These are phyloP conservation scores for Tetramorium alpestre DNA, from an alignment of 1,140 invertebrate species.

Conservation along the genomic window DNA sequence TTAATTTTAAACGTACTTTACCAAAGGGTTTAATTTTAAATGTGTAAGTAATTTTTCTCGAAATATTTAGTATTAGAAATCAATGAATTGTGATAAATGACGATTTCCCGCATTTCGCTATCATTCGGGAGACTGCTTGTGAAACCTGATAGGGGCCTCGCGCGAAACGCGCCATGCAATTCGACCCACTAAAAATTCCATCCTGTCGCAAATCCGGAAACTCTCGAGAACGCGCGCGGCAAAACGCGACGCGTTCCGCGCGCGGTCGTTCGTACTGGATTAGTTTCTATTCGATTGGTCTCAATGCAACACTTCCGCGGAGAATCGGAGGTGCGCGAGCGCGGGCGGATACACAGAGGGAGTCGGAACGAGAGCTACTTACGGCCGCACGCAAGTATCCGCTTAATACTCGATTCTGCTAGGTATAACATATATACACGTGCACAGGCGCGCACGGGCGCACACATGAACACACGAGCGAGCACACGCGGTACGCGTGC, in stretches of 20 bases:
- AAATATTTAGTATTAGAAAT: neutral
- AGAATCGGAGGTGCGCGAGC: conserved; percentile 56
- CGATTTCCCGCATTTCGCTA: neutral
- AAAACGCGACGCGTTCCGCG: conserved; percentile 15
- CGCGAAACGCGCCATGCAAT: neutral
- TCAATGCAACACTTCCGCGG: conserved; percentile 74
- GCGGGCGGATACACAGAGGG: conserved; percentile 56
- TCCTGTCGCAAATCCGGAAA: neutral
- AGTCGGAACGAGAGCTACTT: conserved; percentile 68
- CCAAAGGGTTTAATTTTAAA: neutral
- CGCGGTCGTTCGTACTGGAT: conserved; percentile 61
- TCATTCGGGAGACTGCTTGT: neutral
- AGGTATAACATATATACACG: conserved; percentile 26
- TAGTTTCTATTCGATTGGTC: conserved; percentile 75
- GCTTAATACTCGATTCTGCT: conserved; percentile 72
- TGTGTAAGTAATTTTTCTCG: too few species aligned
- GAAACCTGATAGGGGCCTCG: neutral
- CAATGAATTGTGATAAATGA: neutral
- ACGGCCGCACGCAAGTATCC: conserved; percentile 73
- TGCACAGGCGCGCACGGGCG: neutral
- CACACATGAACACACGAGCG: neutral
- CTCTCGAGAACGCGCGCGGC: neutral
- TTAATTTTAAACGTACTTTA: neutral
- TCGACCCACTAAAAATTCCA: conserved; percentile 19
- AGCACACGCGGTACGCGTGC: neutral